phyloP scores from a whole-genome alignment of 2,888 invertebrate species.

The Drosophila affinis region DNA sequence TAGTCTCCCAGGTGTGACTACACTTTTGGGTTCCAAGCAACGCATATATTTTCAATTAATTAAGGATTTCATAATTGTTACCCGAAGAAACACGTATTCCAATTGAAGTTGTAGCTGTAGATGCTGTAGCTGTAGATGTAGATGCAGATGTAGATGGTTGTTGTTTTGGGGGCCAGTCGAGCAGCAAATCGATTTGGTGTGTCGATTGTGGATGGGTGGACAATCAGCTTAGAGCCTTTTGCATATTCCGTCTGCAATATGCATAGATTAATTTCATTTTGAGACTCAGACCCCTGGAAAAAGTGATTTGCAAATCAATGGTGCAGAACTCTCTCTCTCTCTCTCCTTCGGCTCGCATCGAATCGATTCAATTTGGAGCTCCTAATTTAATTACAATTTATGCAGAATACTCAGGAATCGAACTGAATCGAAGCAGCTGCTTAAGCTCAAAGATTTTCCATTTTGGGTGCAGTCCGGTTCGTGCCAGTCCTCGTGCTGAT shows the following conservation, averaged over 20 bases:
- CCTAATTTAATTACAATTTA: constrained; percentile 54
- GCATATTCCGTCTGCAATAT: constrained; percentile 45
- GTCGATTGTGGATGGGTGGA: constrained; percentile 5
- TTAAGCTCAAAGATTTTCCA: constrained; percentile 30
- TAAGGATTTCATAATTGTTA: constrained; percentile 22
- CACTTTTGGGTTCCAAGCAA: constrained; percentile 8
- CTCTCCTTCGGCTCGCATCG: neutral
- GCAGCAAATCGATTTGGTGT: constrained; percentile 33
- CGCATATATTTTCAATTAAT: constrained; percentile 19
- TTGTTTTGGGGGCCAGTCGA: constrained; percentile 20
- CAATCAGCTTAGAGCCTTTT: constrained; percentile 31
- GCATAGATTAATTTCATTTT: constrained; percentile 37
- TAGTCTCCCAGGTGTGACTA: constrained; percentile 6
- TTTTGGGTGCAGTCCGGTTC: constrained; percentile 1
- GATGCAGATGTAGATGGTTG: constrained; percentile 1
- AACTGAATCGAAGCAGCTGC: constrained; percentile 15
- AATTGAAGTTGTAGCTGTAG: neutral
- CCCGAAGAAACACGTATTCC: constrained; percentile 8
- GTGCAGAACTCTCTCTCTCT: constrained; percentile 5
- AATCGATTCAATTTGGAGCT: constrained; percentile 41
- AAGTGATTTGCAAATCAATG: constrained; percentile 44
- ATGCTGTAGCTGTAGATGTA: neutral
- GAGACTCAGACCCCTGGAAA: constrained; percentile 15
- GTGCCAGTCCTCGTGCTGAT: constrained; percentile 13
- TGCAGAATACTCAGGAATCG: constrained; percentile 27